Percentiles rank a stretch among this genome's conserved stretches.
Evolutionary conservation across 2,888 invertebrate genomes (phyloP).

Genomic region (Axea sp.): DNA sequence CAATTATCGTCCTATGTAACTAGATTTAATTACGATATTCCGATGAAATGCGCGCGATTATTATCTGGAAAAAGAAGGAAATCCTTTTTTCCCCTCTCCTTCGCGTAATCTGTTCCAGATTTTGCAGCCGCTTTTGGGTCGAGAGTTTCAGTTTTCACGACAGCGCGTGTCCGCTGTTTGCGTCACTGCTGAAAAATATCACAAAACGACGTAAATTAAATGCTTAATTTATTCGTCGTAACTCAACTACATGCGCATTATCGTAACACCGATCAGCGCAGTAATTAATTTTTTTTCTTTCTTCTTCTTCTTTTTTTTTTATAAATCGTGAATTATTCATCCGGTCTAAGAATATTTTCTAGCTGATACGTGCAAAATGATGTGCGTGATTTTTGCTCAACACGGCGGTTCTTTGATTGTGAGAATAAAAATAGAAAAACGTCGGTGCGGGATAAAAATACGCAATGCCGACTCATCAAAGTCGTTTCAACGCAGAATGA

Average conservation of each 20-base stretch:
- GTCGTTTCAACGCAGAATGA: no score
- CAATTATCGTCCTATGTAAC: constrained; percentile 37
- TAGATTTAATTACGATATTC: constrained; percentile 20
- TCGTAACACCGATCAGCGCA: constrained; percentile 26
- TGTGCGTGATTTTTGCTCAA: no score
- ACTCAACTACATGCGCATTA: constrained; percentile 25
- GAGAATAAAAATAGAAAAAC: no score
- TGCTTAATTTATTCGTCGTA: constrained; percentile 25
- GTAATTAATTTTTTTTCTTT: constrained; percentile 31
- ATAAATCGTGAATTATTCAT: constrained; percentile 30
- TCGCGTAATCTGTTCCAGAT: no score
- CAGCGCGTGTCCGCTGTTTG: no score
- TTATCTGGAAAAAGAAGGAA: background rate
- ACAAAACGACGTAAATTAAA: constrained; percentile 18
- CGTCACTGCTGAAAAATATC: constrained; percentile 11
- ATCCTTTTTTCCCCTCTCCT: background rate
- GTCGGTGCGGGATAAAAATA: no score
- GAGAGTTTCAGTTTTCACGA: no score
- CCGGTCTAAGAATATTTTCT: constrained; percentile 14
- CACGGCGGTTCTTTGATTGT: no score
- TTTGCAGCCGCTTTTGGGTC: no score
- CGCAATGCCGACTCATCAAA: no score
- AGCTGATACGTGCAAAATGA: constrained; percentile 2
- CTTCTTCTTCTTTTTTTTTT: no score
- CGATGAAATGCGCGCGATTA: constrained; percentile 42